Base-by-base conservation (phyloP, 2,888 invertebrate genomes). In the Plebejus anna region DNA sequence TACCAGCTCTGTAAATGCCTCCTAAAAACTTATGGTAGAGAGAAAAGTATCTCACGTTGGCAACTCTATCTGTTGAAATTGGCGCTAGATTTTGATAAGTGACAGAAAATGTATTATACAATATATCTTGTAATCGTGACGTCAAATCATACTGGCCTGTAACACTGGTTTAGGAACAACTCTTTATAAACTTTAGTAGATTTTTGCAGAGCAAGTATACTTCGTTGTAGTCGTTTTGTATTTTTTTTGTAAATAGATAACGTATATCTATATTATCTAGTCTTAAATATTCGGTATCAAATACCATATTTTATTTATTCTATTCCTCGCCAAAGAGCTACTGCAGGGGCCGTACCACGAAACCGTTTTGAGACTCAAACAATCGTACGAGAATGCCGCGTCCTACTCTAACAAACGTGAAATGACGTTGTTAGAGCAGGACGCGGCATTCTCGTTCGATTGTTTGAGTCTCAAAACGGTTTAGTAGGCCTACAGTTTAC, bases 221-320 rank as follows among this genome's bases (percentile, higher is more conserved):
- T 71, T 71, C n/a, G 36, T 42, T 71, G n/a, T 71, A 42, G 6
- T 47, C 28, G 42, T 71, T 22, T 72, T 42, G 11, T 28, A 22
- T 51, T 72, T 38, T 32, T 32, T 72, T n/a, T 72, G 42, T 71
- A 72, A 9, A 72, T 72, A 72, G 61, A 11, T 72, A 72, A 71
- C 9, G 38, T 71, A 76, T 75, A n/a, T 55, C 55, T 55, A 16
- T 16, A 16, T 55, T 75, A 70, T 77, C 78, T 76, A 72, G 78
- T 11, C 78, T 79, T 78, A 76, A 78, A 76, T 70, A 75, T 75
- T 70, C 75, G 78, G 78, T 79, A 80, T 81, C 1, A 71, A 78
- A 79, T 79, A 78, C 78, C 78, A 42, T 72, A 47, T 47, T 47
- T 59, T 78, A 72, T 59, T 70, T 76, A 57, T 72, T 55, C 70